phyloP scores from a whole-genome alignment of 2,888 invertebrate species.

The Tipula unca region DNA sequence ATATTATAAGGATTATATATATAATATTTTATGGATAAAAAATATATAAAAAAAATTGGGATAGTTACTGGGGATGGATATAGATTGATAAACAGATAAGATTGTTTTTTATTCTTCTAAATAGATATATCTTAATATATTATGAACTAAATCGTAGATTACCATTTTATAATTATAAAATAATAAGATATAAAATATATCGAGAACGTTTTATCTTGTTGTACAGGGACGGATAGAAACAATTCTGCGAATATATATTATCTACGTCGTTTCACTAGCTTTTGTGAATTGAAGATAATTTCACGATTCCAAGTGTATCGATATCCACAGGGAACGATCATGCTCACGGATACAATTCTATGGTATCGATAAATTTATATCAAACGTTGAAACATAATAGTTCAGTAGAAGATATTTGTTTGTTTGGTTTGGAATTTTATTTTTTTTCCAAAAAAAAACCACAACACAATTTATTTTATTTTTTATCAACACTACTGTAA shows the following conservation, averaged over 20 bases:
- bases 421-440: neutral
- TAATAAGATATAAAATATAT: neutral
- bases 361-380: conserved; percentile 15
- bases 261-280: conserved; percentile 80
- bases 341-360: conserved; percentile 41
- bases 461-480: neutral
- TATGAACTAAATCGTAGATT: neutral
- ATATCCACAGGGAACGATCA: conserved; percentile 59
- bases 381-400: neutral
- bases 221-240: neutral
- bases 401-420: neutral
- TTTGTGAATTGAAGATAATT: conserved; percentile 87
- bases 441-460: neutral
- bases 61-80: neutral
- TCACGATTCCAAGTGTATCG: conserved; percentile 88
- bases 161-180: neutral
- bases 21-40: no score
- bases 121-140: neutral
- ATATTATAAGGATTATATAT: neutral
- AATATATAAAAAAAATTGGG: neutral
- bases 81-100: neutral
- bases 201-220: neutral
- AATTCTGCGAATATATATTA: neutral
- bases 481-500: neutral
- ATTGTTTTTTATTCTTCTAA: conserved; percentile 2